Conservation (phyloP, 2,113 vertebrate species). For the Petaurus breviceps region DNA sequence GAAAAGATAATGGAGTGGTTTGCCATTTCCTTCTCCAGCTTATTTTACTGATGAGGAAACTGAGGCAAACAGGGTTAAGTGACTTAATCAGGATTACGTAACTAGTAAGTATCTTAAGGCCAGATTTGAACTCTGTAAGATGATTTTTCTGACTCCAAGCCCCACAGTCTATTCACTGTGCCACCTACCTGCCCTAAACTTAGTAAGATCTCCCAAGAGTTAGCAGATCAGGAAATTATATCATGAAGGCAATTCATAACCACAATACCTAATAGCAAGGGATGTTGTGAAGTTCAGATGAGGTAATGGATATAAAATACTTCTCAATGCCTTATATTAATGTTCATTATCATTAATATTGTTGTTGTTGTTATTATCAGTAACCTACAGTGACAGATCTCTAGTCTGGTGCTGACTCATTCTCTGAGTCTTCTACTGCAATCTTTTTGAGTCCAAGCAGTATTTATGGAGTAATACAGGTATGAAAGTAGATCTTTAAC, state of each 20-base stretch:
- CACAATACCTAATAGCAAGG: background rate
- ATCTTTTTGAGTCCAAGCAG: too few species aligned
- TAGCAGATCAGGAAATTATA: background rate
- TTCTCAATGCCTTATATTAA: background rate
- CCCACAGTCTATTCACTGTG: background rate
- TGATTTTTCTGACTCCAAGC: background rate
- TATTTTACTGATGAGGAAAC: background rate
- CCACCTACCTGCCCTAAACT: background rate
- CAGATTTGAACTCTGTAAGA: background rate
- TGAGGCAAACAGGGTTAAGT: background rate
- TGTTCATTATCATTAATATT: too few species aligned
- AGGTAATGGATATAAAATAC: background rate
- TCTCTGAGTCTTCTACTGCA: too few species aligned
- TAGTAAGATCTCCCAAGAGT: background rate
- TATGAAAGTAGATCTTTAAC: too few species aligned
- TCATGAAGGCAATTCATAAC: background rate
- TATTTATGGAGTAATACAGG: too few species aligned
- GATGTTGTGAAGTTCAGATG: background rate
- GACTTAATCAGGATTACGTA: background rate
- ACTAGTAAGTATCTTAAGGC: background rate
- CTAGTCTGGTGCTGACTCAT: too few species aligned
- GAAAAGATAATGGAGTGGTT: background rate
- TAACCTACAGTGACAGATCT: background rate
- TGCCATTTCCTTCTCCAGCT: background rate
- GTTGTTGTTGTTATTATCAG: background rate